A percentile compares a stretch with the other conserved stretches of the same genome.
Conservation (phyloP, 2,888 invertebrate species). For the Pachycephus smyrnensis region DNA sequence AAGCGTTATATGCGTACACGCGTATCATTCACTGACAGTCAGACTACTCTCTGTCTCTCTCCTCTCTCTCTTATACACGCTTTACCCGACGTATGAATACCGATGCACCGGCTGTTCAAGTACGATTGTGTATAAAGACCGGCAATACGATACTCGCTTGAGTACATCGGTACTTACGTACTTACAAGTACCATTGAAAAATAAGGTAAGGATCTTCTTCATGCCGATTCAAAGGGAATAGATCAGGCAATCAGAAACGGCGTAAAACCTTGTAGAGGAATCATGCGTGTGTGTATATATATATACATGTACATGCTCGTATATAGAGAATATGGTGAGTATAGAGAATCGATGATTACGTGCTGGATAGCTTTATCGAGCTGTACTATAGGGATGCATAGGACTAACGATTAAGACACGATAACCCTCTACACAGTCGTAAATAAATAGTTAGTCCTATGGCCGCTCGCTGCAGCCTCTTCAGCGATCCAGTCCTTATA, state of each 20-base stretch:
- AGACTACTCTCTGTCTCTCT: not conserved
- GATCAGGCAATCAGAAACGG: not conserved
- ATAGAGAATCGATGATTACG: conserved; percentile 22
- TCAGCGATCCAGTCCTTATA: conserved; percentile 42
- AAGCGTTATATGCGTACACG: not conserved
- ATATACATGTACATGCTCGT: not conserved
- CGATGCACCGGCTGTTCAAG: not conserved
- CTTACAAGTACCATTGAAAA: not conserved
- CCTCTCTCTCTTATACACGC: not conserved
- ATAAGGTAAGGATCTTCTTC: not conserved
- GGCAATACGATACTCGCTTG: not conserved
- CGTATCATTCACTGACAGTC: not conserved
- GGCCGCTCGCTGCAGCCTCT: conserved; percentile 35
- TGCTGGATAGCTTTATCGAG: conserved; percentile 28
- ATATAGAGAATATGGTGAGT: not conserved
- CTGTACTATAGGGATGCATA: conserved; percentile 5
- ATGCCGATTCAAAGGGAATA: not conserved
- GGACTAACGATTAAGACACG: conserved; percentile 5
- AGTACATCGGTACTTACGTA: not conserved
- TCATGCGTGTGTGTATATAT: not conserved
- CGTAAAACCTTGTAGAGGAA: not conserved
- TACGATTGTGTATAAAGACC: not conserved
- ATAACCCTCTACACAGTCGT: conserved; percentile 12
- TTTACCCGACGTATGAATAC: not conserved
- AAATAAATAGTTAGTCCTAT: conserved; percentile 27